Base-by-base conservation (phyloP, 2,888 invertebrate genomes). In the Diarsia rubi region DNA sequence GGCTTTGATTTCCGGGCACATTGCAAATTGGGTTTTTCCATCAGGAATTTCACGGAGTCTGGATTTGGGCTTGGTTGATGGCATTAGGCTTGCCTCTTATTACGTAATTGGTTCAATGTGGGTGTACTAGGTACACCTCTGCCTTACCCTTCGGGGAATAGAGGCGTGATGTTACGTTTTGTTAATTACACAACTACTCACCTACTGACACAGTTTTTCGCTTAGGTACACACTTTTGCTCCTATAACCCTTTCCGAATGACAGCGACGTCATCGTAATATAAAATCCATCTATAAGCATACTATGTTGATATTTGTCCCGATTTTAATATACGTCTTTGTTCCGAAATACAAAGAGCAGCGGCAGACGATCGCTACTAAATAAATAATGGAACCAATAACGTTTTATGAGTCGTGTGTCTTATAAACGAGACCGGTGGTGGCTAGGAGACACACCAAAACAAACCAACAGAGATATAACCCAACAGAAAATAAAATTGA, bases 341-440 rank as follows among this genome's bases (percentile, higher is more conserved):
- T 72, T 45, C 63, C 69, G 42, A 80, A 72, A 72, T 63, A 84
- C 69, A 81, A 72, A 81, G 69, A 81, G 52, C 54, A 75, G 59
- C 66, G 63, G 49, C 54, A 64, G 45, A 62, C 66, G 60, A 75
- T 72, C 66, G 81, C 66, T 69, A 81, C 71, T 84, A 81, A 82
- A 80, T 84, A 84, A 82, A 82, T 81, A 84, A 80, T 68, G 54
- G 66, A 81, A 81, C 81, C 71, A 84, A 84, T 82, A 81, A 84
- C 71, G 62, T 81, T 82, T 71, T 82, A 84, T 82, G 84, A 84
- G 81, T 72, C 75, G 60, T 69, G 81, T 80, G 57, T 82, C 84
- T 75, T 75, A 81, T 69, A 80, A 75, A 82, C 69, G 71, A 72
- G 71, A 54, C 66, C 54, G 63, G 69, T 60, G 69, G 76, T 73